A percentile compares a stretch with the other conserved stretches of the same genome.
phyloP scores from a whole-genome alignment of 2,888 invertebrate genomes.

The Leucoptera coffeella region DNA sequence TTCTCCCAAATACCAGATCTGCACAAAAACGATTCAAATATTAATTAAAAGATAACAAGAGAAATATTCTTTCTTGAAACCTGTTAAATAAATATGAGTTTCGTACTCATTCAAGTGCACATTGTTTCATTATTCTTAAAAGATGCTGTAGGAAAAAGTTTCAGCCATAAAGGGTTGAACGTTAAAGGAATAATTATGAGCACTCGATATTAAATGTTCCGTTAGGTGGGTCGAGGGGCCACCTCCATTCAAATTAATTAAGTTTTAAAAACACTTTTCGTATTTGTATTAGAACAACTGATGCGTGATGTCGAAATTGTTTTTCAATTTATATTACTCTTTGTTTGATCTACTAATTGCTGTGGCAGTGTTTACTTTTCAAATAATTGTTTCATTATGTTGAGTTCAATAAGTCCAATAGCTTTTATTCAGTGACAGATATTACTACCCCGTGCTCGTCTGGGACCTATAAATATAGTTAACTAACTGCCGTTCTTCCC shows the following conservation, averaged over 20 bases:
- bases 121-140: no score
- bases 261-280: constrained; percentile 51
- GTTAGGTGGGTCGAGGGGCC: constrained; percentile 38
- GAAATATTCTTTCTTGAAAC: no score
- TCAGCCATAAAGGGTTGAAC: constrained; percentile 29
- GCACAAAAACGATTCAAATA: constrained; percentile 50
- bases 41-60: no score
- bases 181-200: constrained; percentile 48
- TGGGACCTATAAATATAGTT: no score
- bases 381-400: no score
- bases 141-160: constrained; percentile 11
- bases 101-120: no score
- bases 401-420: no score
- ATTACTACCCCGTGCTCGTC: no score
- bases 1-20: constrained; percentile 91
- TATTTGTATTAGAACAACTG: constrained; percentile 42
- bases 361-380: no score
- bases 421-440: no score
- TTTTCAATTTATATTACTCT: constrained; percentile 45
- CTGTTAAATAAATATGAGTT: no score
- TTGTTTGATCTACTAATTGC: constrained; percentile 38
- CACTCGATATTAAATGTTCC: constrained; percentile 53
- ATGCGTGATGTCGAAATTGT: constrained; percentile 48
- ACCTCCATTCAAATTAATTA: constrained; percentile 35
- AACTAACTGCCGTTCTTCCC: no score